phyloP scores from a whole-genome alignment of 1,140 invertebrate species.

The Tetramorium simillimum region DNA sequence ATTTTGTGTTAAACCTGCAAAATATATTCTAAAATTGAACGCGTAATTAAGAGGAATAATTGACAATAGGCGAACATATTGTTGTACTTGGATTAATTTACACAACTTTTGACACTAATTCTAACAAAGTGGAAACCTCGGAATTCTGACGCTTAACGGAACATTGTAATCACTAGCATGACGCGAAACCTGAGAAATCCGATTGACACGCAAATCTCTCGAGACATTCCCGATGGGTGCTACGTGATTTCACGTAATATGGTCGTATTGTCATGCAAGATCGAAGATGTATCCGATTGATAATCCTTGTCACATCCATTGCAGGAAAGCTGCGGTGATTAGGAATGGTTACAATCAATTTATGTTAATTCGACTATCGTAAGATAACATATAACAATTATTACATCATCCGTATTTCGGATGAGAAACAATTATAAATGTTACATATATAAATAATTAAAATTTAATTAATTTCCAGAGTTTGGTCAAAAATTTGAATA shows the following conservation, averaged over 20 bases:
- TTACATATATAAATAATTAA: neutral
- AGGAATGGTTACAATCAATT: constrained; percentile 64
- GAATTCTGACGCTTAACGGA: constrained; percentile 41
- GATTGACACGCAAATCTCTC: constrained; percentile 70
- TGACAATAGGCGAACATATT: neutral
- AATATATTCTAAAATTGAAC: neutral
- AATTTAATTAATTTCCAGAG: neutral
- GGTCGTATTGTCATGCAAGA: constrained; percentile 62
- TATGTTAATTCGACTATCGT: neutral
- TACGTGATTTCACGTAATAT: constrained; percentile 71
- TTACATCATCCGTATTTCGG: neutral
- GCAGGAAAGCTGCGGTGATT: constrained; percentile 47
- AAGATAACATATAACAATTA: neutral
- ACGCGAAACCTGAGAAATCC: constrained; percentile 22
- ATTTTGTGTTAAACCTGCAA: neutral
- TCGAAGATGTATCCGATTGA: constrained; percentile 70
- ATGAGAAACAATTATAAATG: neutral
- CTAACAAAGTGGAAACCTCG: neutral
- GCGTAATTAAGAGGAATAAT: constrained; percentile 40
- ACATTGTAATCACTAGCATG: constrained; percentile 50
- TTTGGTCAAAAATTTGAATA: neutral
- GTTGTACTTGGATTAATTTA: neutral
- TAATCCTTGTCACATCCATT: constrained; percentile 63
- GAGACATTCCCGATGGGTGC: constrained; percentile 61
- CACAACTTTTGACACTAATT: constrained; percentile 38